These are phyloP conservation scores for Bugula neritina DNA, from an alignment of 2,888 invertebrate species.

Conservation along the genomic window DNA sequence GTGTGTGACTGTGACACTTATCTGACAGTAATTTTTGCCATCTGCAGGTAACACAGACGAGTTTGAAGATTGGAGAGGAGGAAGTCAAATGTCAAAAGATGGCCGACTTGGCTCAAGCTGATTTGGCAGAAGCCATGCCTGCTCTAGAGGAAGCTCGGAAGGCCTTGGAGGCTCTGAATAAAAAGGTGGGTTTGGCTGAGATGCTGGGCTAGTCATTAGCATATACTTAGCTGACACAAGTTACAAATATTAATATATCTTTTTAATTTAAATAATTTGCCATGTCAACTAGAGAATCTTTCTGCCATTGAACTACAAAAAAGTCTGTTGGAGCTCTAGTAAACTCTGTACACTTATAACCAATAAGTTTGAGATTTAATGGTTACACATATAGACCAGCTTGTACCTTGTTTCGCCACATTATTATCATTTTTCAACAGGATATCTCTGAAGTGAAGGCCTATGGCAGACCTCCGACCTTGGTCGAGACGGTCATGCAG, in stretches of 20 bases:
- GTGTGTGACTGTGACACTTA: too few relatives aligned
- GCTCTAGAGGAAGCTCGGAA: constrained; percentile 75
- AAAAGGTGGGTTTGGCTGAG: constrained; percentile 44
- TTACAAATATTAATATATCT: too few relatives aligned
- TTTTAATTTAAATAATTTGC: too few relatives aligned
- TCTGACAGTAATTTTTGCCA: too few relatives aligned
- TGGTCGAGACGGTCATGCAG: constrained; percentile 79
- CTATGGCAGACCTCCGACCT: constrained; percentile 76
- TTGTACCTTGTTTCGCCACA: not conserved
- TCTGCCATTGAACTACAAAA: too few relatives aligned
- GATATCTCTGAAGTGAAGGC: constrained; percentile 70
- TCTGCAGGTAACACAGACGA: constrained; percentile 62
- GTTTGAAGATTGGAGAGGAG: constrained; percentile 70
- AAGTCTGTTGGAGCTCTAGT: too few relatives aligned
- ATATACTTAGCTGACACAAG: too few relatives aligned
- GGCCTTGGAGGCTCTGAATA: constrained; percentile 49
- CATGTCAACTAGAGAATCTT: too few relatives aligned
- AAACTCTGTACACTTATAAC: too few relatives aligned
- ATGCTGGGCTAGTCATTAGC: not conserved
- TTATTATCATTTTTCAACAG: not conserved
- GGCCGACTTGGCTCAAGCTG: constrained; percentile 74
- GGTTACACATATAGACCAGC: too few relatives aligned
- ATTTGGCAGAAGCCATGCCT: constrained; percentile 78
- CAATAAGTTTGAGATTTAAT: too few relatives aligned
- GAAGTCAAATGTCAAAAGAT: constrained; percentile 74